Percentiles rank a stretch among this genome's conserved stretches.
Conservation (phyloP, 1,140 invertebrate genomes). For the Lysiphlebus fabarum region DNA sequence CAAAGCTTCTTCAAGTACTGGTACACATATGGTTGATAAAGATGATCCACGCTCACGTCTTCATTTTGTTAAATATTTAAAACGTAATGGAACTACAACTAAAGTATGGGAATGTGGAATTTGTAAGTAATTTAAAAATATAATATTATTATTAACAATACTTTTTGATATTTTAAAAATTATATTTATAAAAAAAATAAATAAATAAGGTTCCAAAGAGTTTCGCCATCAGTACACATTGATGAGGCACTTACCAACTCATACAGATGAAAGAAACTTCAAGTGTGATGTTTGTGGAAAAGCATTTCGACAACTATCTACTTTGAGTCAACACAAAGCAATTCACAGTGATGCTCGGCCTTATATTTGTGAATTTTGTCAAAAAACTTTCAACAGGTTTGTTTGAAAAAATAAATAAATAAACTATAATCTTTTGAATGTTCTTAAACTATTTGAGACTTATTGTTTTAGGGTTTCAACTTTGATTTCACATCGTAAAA, state of each 20-base stretch:
- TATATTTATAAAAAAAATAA: background rate
- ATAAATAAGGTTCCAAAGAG: slow-evolving; percentile 60
- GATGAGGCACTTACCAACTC: slow-evolving; percentile 78
- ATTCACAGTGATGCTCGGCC: slow-evolving; percentile 70
- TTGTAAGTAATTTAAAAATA: slow-evolving; percentile 54
- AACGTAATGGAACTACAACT: slow-evolving; percentile 61
- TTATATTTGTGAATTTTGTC: slow-evolving; percentile 70
- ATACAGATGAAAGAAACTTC: slow-evolving; percentile 79
- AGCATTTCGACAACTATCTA: slow-evolving; percentile 75
- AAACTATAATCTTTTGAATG: background rate
- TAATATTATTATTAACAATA: background rate
- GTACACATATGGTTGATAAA: slow-evolving; percentile 48
- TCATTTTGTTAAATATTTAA: slow-evolving; percentile 66
- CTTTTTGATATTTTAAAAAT: background rate
- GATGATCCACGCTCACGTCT: slow-evolving; percentile 55
- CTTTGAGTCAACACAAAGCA: slow-evolving; percentile 70
- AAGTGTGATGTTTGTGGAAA: slow-evolving; percentile 75
- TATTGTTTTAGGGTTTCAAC: slow-evolving; percentile 62
- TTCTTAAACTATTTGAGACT: background rate
- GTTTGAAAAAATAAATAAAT: slow-evolving; percentile 7
- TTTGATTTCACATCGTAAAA: slow-evolving; percentile 72
- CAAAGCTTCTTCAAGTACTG: slow-evolving; percentile 1
- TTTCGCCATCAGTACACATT: slow-evolving; percentile 74
- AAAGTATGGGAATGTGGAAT: slow-evolving; percentile 67
- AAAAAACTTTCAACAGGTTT: slow-evolving; percentile 69